These are phyloP conservation scores for Melanophora roralis DNA, from an alignment of 2,888 invertebrate genomes.

Conservation along the genomic window DNA sequence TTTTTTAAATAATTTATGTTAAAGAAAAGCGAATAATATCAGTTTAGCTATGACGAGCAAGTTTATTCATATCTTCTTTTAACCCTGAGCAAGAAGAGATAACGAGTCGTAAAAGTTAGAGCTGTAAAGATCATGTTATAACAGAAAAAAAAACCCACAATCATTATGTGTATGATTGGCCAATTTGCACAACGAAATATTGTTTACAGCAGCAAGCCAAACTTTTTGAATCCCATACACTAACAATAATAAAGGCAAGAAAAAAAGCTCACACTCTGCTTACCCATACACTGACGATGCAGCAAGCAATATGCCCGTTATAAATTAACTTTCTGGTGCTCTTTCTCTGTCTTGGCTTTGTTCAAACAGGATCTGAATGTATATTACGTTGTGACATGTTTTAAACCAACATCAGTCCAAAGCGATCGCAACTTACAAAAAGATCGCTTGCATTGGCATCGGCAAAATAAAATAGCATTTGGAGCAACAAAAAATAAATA, in stretches of 20 bases:
- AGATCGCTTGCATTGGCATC: slow-evolving; percentile 37
- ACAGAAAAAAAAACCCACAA: slow-evolving; percentile 6
- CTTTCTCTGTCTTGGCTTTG: slow-evolving; percentile 63
- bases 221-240: slow-evolving; percentile 56
- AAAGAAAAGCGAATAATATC: not conserved
- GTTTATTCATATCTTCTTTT: not conserved
- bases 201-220: slow-evolving; percentile 50
- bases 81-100: slow-evolving; percentile 10
- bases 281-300: slow-evolving; percentile 10
- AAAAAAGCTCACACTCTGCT: slow-evolving; percentile 45
- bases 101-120: slow-evolving; percentile 19
- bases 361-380: slow-evolving; percentile 74
- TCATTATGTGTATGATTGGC: slow-evolving; percentile 51
- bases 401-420: slow-evolving; percentile 74
- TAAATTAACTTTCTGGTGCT: slow-evolving; percentile 25
- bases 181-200: slow-evolving; percentile 36
- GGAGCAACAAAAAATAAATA: not conserved
- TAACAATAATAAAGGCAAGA: not conserved
- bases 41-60: slow-evolving; percentile 1
- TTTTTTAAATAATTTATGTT: not conserved
- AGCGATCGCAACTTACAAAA: slow-evolving; percentile 59
- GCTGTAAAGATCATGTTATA: slow-evolving; percentile 28
- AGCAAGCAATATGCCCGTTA: slow-evolving; percentile 9
- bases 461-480: slow-evolving; percentile 1
- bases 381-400: slow-evolving; percentile 73